Evolutionary conservation across 2,797 vertebrate species (phyloP).

Genomic region (Hozukius guyotensis): DNA sequence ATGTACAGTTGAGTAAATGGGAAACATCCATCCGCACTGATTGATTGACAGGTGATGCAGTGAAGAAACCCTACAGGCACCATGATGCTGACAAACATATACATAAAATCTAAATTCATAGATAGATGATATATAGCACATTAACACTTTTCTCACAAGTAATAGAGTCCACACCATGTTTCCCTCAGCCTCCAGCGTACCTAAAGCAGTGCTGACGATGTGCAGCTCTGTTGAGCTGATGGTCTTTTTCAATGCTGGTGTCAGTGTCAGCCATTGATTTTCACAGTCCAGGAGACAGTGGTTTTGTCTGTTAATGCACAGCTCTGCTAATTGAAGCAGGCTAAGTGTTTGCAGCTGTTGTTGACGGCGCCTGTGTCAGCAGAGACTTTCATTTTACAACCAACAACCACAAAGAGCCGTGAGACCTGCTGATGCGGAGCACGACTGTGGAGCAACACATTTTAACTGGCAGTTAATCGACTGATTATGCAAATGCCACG

Average conservation of each 20-base stretch:
- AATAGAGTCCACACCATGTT: not conserved
- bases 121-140: not conserved
- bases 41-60: not conserved
- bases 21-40: not conserved
- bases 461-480: conserved; percentile 24
- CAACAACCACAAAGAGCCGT: conserved; percentile 17
- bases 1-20: not conserved
- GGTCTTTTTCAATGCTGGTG: not conserved
- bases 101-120: not conserved
- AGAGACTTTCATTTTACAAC: conserved; percentile 55
- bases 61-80: not conserved
- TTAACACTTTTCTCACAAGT: not conserved
- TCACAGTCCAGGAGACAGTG: conserved; percentile 42
- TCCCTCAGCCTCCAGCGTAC: not conserved
- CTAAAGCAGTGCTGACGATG: not conserved
- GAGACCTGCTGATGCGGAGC: conserved; percentile 11
- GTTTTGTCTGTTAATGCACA: conserved; percentile 50
- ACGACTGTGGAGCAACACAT: not conserved
- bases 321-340: conserved; percentile 54
- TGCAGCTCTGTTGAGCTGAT: not conserved
- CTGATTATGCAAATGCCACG: conserved; percentile 33
- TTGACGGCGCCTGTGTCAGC: conserved; percentile 57
- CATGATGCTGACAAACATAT: not conserved
- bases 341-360: conserved; percentile 54
- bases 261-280: conserved; percentile 48